Percentiles rank a stretch among this genome's conserved stretches.
phyloP scores from a whole-genome alignment of 1,140 invertebrate species.

The Cryptotermes secundus region DNA sequence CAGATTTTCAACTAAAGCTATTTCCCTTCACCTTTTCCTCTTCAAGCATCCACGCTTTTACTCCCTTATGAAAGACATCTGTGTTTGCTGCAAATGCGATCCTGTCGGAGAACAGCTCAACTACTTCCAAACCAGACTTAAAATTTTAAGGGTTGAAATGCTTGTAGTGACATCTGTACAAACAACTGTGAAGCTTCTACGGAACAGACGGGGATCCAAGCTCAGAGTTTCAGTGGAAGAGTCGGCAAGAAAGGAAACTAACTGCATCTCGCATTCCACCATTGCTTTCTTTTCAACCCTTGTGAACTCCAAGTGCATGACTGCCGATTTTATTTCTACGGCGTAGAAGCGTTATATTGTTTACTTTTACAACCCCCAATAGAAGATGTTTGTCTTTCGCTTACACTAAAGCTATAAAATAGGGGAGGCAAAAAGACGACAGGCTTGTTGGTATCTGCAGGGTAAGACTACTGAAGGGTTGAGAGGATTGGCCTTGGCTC shows the following conservation, averaged over 20 bases:
- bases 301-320: not conserved
- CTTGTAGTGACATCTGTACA: not conserved
- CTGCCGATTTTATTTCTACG: not conserved
- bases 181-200: not conserved
- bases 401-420: not conserved
- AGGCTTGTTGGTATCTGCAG: too few species aligned
- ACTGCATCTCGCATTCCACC: not conserved
- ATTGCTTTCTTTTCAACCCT: not conserved
- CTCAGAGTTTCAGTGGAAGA: not conserved
- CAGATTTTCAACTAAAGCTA: not conserved
- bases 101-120: not conserved
- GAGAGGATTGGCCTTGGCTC: not conserved
- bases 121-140: constrained; percentile 1
- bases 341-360: not conserved
- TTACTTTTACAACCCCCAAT: constrained; percentile 2
- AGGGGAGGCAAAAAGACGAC: not conserved
- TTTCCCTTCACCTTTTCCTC: not conserved
- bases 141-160: constrained; percentile 16
- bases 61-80: not conserved
- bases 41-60: not conserved
- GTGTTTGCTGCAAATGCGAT: not conserved
- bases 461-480: not conserved
- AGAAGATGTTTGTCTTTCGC: not conserved
- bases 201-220: not conserved
- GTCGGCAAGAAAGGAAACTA: not conserved